Conservation (phyloP, 2,113 vertebrate genomes). For the Phycodurus eques region DNA sequence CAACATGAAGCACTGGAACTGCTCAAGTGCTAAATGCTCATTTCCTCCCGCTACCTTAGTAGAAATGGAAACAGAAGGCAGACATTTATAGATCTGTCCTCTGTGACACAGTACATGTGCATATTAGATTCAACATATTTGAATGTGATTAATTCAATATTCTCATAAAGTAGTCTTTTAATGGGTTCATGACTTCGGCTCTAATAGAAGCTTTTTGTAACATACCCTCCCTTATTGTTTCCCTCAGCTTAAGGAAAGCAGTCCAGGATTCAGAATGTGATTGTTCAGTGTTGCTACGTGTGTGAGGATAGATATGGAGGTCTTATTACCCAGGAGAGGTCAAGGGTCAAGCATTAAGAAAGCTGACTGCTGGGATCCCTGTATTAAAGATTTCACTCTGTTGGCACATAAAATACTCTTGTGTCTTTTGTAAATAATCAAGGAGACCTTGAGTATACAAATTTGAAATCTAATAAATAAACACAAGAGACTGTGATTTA, state of each 20-base stretch:
- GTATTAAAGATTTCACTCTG: conserved; percentile 69
- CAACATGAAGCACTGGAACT: conserved; percentile 44
- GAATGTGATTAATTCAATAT: conserved; percentile 4
- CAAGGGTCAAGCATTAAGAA: conserved; percentile 77
- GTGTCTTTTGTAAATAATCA: conserved; percentile 77
- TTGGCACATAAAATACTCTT: conserved; percentile 70
- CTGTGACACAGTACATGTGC: conserved; percentile 18
- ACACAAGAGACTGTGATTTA: conserved; percentile 69
- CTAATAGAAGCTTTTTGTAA: conserved; percentile 28
- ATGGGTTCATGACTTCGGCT: conserved; percentile 9
- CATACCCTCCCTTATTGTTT: conserved; percentile 30
- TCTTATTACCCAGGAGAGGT: conserved; percentile 80
- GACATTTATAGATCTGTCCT: conserved; percentile 38
- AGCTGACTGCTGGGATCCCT: conserved; percentile 66
- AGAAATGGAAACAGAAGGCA: conserved; percentile 36
- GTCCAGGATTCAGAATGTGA: conserved; percentile 61
- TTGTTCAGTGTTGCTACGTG: conserved; percentile 65
- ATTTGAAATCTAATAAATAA: conserved; percentile 78
- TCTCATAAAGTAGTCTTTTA: conserved; percentile 6
- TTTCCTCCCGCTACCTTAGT: conserved; percentile 33
- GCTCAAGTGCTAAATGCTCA: conserved; percentile 37
- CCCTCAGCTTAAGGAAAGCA: conserved; percentile 40
- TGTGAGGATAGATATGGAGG: conserved; percentile 67
- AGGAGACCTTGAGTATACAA: conserved; percentile 73
- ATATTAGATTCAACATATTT: conserved; percentile 19